phyloP scores from a whole-genome alignment of 35 echinoderm and acorn worm species.

The Lytechinus variegatus region DNA sequence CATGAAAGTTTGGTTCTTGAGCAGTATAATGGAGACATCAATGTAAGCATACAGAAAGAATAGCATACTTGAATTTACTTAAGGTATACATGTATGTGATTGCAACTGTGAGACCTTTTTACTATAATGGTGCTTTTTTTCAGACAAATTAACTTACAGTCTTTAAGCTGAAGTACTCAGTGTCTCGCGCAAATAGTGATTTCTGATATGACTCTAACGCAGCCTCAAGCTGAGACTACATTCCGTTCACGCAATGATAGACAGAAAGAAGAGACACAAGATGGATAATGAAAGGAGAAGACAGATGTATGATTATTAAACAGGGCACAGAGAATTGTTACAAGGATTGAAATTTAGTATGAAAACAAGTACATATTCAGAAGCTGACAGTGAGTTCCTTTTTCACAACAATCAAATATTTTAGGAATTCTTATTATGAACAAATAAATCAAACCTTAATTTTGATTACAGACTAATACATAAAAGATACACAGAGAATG shows the following conservation, averaged over 20 bases:
- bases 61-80: background rate
- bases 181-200: slow-evolving; percentile 46
- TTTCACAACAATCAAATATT: too few species aligned
- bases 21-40: too few species aligned
- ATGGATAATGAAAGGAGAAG: background rate
- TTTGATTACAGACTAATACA: background rate
- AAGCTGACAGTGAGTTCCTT: too few species aligned
- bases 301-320: background rate
- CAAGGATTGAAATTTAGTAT: background rate
- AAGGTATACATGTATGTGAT: background rate
- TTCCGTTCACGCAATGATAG: background rate
- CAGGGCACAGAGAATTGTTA: background rate
- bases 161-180: slow-evolving; percentile 44
- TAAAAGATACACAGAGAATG: background rate
- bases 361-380: background rate
- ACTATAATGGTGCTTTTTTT: background rate
- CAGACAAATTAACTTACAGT: slow-evolving; percentile 21
- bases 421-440: too few species aligned
- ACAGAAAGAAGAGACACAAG: background rate
- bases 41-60: background rate
- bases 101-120: background rate
- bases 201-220: slow-evolving; percentile 36
- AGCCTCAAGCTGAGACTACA: slow-evolving; percentile 42
- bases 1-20: too few species aligned
- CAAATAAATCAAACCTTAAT: too few species aligned